These are phyloP conservation scores for Dendrolimus pini DNA, from an alignment of 2,888 invertebrate species.

Conservation along the genomic window DNA sequence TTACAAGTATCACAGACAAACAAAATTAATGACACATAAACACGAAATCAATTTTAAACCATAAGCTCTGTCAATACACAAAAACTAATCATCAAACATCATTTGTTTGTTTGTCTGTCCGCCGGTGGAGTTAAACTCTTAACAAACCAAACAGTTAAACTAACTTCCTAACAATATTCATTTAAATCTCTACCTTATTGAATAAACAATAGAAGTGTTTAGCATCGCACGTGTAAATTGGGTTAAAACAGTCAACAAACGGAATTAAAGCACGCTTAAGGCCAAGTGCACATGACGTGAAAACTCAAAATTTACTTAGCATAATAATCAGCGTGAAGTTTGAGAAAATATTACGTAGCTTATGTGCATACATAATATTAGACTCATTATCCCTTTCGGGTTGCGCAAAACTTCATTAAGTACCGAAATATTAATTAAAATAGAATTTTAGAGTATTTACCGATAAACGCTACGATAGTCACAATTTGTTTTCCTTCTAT, in stretches of 20 bases:
- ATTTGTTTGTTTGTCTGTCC: slow-evolving; percentile 25
- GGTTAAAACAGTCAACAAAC: slow-evolving; percentile 18
- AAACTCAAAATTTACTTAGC: background rate
- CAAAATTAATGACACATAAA: background rate
- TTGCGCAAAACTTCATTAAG: background rate
- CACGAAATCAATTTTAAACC: background rate
- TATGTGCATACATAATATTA: background rate
- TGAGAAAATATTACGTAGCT: background rate
- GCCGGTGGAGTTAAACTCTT: slow-evolving; percentile 32
- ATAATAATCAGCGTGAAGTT: background rate
- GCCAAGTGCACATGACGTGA: background rate
- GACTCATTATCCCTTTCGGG: background rate
- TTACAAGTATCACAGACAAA: background rate
- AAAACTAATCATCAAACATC: slow-evolving; percentile 40
- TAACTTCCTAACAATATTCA: background rate
- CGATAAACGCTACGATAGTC: too few species aligned
- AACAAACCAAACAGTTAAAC: slow-evolving; percentile 12
- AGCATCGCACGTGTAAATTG: background rate
- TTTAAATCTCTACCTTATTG: background rate
- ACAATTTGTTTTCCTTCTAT: too few species aligned
- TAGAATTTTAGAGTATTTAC: too few species aligned
- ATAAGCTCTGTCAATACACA: slow-evolving; percentile 15
- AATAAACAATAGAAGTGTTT: background rate
- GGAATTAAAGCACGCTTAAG: slow-evolving; percentile 43
- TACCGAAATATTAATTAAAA: too few species aligned